phyloP scores from a whole-genome alignment of 2,797 vertebrate genomes.

The Atherinosoma microstoma region DNA sequence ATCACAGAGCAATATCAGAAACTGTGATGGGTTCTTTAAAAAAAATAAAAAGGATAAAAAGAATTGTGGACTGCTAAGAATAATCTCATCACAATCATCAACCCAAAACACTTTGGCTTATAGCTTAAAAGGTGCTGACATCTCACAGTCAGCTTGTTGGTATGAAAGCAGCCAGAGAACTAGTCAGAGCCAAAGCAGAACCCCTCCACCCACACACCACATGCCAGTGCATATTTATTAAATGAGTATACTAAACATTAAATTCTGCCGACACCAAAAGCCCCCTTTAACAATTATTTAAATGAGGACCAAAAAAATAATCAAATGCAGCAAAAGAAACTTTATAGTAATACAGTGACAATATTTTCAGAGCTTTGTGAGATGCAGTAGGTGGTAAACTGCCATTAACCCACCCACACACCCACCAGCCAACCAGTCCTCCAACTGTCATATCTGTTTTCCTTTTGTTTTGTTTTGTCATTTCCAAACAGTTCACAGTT shows the following conservation, averaged over 20 bases:
- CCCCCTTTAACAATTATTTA: background rate
- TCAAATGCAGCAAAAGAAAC: background rate
- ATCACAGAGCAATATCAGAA: background rate
- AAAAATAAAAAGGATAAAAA: background rate
- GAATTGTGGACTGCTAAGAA: slow-evolving; percentile 5
- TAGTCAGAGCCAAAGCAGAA: background rate
- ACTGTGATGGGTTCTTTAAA: slow-evolving; percentile 1
- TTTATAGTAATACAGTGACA: background rate
- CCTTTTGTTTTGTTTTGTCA: no score
- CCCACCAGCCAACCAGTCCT: background rate
- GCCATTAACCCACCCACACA: background rate
- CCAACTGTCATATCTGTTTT: no score
- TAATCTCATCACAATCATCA: slow-evolving; percentile 24
- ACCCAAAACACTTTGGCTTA: slow-evolving; percentile 8
- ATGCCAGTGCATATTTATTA: background rate
- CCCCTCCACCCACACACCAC: background rate
- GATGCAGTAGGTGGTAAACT: background rate
- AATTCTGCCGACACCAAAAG: background rate
- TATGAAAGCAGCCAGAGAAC: background rate
- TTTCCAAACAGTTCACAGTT: background rate
- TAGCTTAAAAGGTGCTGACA: slow-evolving; percentile 14
- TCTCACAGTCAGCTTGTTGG: background rate
- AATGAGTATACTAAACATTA: background rate
- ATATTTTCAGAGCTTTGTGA: background rate
- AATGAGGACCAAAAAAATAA: background rate